Conservation (phyloP, 2,888 invertebrate genomes). For the Oxytorus armatus region DNA sequence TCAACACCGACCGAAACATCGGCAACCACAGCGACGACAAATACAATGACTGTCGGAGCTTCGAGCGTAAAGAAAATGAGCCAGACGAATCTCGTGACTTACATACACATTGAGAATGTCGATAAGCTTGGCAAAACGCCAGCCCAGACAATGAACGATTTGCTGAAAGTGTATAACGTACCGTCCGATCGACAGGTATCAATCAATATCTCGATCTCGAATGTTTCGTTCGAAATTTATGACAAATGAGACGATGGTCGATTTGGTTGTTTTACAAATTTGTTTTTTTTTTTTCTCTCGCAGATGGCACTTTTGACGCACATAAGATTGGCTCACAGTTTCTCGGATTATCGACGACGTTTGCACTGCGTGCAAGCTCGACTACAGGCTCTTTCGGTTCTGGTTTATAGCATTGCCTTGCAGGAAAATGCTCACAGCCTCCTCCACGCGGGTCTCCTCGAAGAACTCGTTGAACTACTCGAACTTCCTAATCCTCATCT, state of each 20-base stretch:
- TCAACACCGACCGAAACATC: slow-evolving; percentile 72
- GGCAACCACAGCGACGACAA: slow-evolving; percentile 73
- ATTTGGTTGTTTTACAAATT: not conserved
- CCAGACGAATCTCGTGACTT: slow-evolving; percentile 85
- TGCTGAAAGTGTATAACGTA: slow-evolving; percentile 88
- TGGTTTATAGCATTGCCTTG: slow-evolving; percentile 91
- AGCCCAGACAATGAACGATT: slow-evolving; percentile 90
- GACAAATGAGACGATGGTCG: not conserved
- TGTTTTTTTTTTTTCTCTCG: slow-evolving; percentile 66
- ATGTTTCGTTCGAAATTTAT: slow-evolving; percentile 2
- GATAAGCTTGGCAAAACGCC: slow-evolving; percentile 88
- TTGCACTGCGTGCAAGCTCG: slow-evolving; percentile 93
- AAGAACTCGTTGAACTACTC: slow-evolving; percentile 93
- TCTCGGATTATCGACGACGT: slow-evolving; percentile 90
- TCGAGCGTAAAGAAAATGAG: slow-evolving; percentile 80
- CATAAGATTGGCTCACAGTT: slow-evolving; percentile 92
- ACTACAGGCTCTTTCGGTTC: slow-evolving; percentile 92
- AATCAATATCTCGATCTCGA: not conserved
- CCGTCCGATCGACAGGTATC: slow-evolving; percentile 89
- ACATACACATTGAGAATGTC: slow-evolving; percentile 90
- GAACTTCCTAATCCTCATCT: slow-evolving; percentile 89
- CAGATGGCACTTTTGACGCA: slow-evolving; percentile 92
- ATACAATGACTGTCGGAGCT: slow-evolving; percentile 72
- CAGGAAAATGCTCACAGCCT: slow-evolving; percentile 90
- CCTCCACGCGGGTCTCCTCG: slow-evolving; percentile 92